Conservation (phyloP, 2,797 vertebrate genomes). For the Etheostoma perlongum region DNA sequence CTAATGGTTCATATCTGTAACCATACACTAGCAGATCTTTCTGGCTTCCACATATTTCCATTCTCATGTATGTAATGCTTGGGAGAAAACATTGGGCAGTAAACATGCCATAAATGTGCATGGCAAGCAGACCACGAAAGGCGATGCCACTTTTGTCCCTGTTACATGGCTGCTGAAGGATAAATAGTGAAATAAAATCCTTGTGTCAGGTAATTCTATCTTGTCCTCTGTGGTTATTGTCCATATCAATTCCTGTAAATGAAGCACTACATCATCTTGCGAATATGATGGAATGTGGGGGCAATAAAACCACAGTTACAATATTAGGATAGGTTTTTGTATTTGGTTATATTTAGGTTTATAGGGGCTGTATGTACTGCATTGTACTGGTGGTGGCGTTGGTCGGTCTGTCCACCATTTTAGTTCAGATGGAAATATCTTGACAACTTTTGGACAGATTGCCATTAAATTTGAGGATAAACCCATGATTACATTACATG, state of each 20-base stretch:
- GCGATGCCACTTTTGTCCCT: slow-evolving; percentile 53
- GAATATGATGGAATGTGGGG: slow-evolving; percentile 38
- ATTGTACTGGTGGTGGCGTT: too few relatives aligned
- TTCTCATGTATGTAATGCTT: slow-evolving; percentile 22
- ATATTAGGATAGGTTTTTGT: slow-evolving; percentile 7
- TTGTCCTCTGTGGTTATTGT: slow-evolving; percentile 72
- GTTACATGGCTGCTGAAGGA: slow-evolving; percentile 65
- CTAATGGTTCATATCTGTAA: not conserved
- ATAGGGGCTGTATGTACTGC: not conserved
- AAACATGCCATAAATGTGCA: slow-evolving; percentile 66
- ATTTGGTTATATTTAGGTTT: slow-evolving; percentile 26
- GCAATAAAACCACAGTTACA: slow-evolving; percentile 26
- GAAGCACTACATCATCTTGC: slow-evolving; percentile 59
- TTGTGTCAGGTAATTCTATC: slow-evolving; percentile 66
- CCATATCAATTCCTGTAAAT: slow-evolving; percentile 73
- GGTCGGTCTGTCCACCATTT: not conserved
- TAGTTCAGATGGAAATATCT: not conserved
- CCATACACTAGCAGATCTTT: slow-evolving; percentile 5
- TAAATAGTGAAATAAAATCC: slow-evolving; percentile 73
- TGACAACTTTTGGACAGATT: not conserved
- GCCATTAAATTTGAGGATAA: not conserved
- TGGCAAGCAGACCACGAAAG: slow-evolving; percentile 65
- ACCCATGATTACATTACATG: too few relatives aligned
- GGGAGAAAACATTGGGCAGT: slow-evolving; percentile 28
- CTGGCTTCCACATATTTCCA: slow-evolving; percentile 10